Conservation (phyloP, 53 echinoderm and acorn worm genomes). For the Temnopleurus reevesii region DNA sequence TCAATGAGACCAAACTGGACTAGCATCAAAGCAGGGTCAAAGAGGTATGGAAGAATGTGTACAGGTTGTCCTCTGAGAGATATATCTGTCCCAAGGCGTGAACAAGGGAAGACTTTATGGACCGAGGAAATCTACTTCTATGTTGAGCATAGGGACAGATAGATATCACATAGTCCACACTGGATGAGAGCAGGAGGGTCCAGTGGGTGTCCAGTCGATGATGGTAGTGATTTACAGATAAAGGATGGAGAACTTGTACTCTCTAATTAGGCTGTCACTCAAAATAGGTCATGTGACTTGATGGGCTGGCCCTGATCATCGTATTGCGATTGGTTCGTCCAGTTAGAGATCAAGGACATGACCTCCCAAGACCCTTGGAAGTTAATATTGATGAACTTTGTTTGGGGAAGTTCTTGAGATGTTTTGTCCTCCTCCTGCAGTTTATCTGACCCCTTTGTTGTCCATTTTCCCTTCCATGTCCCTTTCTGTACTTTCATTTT, state of each 20-base stretch:
- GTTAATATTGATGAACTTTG: not conserved
- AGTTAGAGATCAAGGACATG: constrained; percentile 23
- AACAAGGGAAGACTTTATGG: too few relatives aligned
- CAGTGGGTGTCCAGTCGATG: too few relatives aligned
- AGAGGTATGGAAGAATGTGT: too few relatives aligned
- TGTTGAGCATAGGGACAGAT: too few relatives aligned
- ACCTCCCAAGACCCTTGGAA: not conserved
- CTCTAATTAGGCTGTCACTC: constrained; percentile 46
- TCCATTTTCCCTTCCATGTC: not conserved
- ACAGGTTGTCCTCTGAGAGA: too few relatives aligned
- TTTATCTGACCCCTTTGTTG: not conserved
- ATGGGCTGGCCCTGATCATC: constrained; percentile 36
- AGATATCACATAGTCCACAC: too few relatives aligned
- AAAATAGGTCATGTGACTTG: constrained; percentile 41
- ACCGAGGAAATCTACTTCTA: too few relatives aligned
- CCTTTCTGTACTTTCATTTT: not conserved
- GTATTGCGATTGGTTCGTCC: constrained; percentile 8
- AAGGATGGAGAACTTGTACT: constrained; percentile 1
- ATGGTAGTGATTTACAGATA: too few relatives aligned
- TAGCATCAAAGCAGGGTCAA: not conserved
- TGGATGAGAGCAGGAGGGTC: too few relatives aligned
- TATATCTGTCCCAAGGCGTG: too few relatives aligned
- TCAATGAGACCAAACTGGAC: not conserved
- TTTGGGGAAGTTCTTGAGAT: not conserved
- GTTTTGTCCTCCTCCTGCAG: not conserved